Conservation (phyloP, 2,888 invertebrate genomes). For the Alviniconcha strummeri region DNA sequence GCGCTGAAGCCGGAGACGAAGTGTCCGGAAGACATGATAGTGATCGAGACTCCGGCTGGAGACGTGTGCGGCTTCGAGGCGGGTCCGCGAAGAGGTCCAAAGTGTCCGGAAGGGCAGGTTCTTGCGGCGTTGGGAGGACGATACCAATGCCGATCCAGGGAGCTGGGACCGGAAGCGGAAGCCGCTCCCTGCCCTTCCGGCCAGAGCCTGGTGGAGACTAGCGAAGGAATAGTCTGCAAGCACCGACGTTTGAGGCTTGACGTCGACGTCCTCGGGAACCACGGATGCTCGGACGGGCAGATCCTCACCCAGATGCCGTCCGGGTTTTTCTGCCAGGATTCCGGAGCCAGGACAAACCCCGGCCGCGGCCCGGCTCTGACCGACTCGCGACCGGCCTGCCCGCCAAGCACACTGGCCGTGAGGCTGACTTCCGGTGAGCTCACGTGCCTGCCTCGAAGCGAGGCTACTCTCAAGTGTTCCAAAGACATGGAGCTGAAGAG, state of each 20-base stretch:
- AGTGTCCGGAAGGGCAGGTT: constrained; percentile 5
- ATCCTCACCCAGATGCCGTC: constrained; percentile 22
- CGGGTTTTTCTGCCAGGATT: constrained; percentile 26
- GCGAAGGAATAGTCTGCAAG: not conserved
- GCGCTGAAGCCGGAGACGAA: too few species aligned
- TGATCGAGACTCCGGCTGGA: constrained; percentile 1
- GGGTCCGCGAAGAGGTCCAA: not conserved
- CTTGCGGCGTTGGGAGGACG: not conserved
- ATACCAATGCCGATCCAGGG: not conserved
- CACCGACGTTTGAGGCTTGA: not conserved
- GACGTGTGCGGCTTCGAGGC: constrained; percentile 1
- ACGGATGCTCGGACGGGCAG: not conserved
- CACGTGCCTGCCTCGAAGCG: not conserved
- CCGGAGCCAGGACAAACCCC: not conserved
- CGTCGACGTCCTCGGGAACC: not conserved
- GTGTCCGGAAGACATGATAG: constrained; percentile 1
- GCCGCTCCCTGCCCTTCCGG: not conserved
- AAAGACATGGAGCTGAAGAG: constrained; percentile 5
- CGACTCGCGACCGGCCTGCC: not conserved
- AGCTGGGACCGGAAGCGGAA: not conserved
- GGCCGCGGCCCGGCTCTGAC: not conserved
- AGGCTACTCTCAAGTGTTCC: constrained; percentile 1
- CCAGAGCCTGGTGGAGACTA: not conserved
- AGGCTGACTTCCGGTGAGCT: not conserved
- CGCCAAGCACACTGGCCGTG: not conserved